These are phyloP conservation scores for Halocynthia aurantium DNA, from an alignment of 23 tunicate species.

Conservation along the genomic window DNA sequence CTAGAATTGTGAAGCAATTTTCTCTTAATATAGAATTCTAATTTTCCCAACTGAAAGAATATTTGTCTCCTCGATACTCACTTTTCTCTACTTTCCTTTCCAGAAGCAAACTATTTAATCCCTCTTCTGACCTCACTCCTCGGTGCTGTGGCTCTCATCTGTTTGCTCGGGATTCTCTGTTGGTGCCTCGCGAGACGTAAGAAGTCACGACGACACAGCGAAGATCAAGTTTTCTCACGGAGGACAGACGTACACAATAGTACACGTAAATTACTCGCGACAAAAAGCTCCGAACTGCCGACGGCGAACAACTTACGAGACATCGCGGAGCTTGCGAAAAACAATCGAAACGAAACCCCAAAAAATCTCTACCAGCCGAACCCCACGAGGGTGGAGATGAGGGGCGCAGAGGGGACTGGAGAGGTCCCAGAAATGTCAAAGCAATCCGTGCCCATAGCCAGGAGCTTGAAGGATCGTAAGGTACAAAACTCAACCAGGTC, in stretches of 20 bases:
- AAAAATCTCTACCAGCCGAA: neutral
- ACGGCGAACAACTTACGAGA: neutral
- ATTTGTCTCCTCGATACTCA: no score
- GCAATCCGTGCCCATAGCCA: neutral
- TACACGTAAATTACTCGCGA: no score
- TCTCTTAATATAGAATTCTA: no score
- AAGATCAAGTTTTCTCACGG: neutral
- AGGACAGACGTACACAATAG: neutral
- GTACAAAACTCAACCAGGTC: no score
- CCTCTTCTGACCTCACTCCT: constrained; percentile 4
- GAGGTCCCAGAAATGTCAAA: constrained; percentile 4
- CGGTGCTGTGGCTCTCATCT: constrained; percentile 8
- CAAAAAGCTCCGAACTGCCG: neutral
- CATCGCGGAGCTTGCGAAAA: neutral
- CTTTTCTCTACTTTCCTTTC: no score
- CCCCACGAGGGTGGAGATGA: neutral
- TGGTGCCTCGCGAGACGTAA: constrained; percentile 5
- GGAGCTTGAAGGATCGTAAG: no score
- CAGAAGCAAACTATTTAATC: neutral
- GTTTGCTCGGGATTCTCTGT: constrained; percentile 7
- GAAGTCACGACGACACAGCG: neutral
- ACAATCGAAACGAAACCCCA: neutral
- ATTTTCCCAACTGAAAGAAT: no score
- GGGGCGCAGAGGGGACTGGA: neutral
- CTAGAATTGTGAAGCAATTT: no score